Percentiles rank a stretch among this genome's conserved stretches.
Conservation (phyloP, 92 coral and sea anemone species). For the Anthopleura xanthogrammica region DNA sequence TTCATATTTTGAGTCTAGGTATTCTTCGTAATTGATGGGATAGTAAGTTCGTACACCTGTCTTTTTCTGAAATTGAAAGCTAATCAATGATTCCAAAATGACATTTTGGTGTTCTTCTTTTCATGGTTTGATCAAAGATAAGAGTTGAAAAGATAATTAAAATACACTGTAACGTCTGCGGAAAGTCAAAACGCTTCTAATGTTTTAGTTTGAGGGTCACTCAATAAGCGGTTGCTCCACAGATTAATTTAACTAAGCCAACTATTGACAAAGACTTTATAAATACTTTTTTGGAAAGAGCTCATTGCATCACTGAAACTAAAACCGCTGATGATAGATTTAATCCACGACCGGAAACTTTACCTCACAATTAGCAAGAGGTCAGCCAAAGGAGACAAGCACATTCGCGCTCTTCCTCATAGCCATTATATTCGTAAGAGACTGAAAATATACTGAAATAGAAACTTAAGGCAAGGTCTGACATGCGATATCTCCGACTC, state of each 20-base stretch:
- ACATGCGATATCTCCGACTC: neutral
- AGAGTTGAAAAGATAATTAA: constrained; percentile 6
- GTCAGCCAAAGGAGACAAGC: constrained; percentile 12
- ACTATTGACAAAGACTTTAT: neutral
- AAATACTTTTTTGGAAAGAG: neutral
- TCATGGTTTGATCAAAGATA: constrained; percentile 9
- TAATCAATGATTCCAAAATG: neutral
- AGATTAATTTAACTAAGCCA: neutral
- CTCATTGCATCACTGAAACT: constrained; percentile 15
- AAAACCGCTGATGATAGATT: constrained; percentile 25
- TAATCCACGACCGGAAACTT: constrained; percentile 17
- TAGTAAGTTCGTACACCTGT: neutral
- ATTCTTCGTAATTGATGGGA: neutral
- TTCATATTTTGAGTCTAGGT: neutral
- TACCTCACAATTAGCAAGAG: constrained; percentile 8
- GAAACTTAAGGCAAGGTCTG: neutral
- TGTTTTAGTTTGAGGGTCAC: neutral
- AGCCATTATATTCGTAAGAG: neutral
- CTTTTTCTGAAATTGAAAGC: neutral
- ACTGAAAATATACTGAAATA: constrained; percentile 4
- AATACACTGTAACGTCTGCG: constrained; percentile 1
- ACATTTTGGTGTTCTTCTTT: neutral
- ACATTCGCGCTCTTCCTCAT: constrained; percentile 9
- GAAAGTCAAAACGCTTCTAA: constrained; percentile 16
- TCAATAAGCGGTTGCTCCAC: neutral